Conservation (phyloP, 37 sponge, comb jelly and placozoan genomes). For the Chondrosia reniformis region DNA sequence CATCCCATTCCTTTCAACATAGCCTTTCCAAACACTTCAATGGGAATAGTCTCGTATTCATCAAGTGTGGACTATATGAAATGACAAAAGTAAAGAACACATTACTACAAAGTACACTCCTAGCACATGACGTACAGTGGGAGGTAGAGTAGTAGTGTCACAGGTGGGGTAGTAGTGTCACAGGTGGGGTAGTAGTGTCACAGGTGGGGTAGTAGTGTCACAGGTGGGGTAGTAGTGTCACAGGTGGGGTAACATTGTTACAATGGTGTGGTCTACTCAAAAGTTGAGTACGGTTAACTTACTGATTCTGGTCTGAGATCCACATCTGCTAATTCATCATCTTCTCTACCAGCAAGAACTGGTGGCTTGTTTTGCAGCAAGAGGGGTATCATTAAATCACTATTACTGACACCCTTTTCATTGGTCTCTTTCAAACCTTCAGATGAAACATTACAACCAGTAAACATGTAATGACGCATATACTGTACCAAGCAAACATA, state of each 20-base stretch:
- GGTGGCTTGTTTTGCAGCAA: conserved; percentile 65
- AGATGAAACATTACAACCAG: no score
- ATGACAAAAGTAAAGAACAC: neutral
- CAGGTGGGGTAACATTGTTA: no score
- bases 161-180: no score
- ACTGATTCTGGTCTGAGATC: conserved; percentile 71
- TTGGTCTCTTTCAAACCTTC: neutral
- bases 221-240: no score
- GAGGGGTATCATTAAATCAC: conserved; percentile 42
- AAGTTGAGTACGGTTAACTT: no score
- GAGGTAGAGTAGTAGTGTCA: no score
- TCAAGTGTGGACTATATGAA: conserved; percentile 29
- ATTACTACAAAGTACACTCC: neutral
- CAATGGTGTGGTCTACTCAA: no score
- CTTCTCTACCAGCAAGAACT: conserved; percentile 27
- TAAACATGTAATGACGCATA: no score
- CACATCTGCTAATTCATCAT: conserved; percentile 47
- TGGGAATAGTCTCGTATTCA: conserved; percentile 87
- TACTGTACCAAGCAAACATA: no score
- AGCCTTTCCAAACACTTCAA: conserved; percentile 84
- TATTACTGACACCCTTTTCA: conserved; percentile 31
- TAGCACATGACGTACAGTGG: no score
- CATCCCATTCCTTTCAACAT: conserved; percentile 97
- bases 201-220: no score
- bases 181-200: no score